Conservation (phyloP, 2,888 invertebrate species). For the Sepiola atlantica region DNA sequence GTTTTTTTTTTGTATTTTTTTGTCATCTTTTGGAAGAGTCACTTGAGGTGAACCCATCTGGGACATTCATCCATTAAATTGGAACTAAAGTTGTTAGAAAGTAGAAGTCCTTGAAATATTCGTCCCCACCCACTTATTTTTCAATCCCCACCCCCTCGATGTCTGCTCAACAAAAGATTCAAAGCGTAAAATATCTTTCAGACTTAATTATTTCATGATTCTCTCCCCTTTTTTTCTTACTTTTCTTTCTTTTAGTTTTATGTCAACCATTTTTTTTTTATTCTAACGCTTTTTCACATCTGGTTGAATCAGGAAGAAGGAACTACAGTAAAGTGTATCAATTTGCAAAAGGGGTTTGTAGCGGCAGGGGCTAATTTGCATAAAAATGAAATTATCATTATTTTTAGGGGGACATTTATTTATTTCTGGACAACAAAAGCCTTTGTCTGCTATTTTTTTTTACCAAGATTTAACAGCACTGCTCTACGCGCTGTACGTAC, state of each 20-base stretch:
- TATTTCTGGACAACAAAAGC: neutral
- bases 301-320: neutral
- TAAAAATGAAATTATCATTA: neutral
- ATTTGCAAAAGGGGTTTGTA: neutral
- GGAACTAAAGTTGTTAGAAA: neutral
- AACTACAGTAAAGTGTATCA: neutral
- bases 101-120: neutral
- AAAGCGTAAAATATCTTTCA: neutral
- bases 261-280: neutral
- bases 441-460: neutral
- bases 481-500: neutral
- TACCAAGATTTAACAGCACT: neutral
- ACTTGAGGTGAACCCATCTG: neutral
- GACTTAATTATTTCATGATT: neutral
- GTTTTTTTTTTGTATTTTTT: neutral
- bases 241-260: neutral
- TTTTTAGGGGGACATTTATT: neutral
- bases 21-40: neutral
- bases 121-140: neutral
- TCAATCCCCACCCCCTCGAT: neutral
- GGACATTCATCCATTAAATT: neutral
- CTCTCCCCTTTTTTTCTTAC: neutral
- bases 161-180: neutral
- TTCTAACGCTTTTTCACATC: neutral
- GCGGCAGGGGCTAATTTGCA: neutral